phyloP scores from a whole-genome alignment of 2,797 vertebrate genomes.

The Cercopithecus neglectus region DNA sequence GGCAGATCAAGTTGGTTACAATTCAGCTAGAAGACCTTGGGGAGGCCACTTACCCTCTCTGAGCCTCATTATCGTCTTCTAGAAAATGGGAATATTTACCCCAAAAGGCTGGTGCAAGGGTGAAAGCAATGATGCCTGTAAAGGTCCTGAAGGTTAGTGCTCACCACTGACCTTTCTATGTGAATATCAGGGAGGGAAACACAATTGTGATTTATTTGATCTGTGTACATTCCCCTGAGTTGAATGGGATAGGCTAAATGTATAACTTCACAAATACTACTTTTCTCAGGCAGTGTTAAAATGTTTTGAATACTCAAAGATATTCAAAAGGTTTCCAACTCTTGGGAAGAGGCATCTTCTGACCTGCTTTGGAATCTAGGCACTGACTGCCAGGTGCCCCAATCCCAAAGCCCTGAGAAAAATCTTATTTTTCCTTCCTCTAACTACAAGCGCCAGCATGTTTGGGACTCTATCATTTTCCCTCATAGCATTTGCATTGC shows the following conservation, averaged over 20 bases:
- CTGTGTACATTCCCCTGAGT: background rate
- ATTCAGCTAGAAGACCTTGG: background rate
- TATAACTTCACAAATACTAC: background rate
- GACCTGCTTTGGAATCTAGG: background rate
- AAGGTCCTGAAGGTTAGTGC: background rate
- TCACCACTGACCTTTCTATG: background rate
- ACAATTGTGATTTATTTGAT: background rate
- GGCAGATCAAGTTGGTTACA: too few species aligned
- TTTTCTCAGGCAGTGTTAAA: background rate
- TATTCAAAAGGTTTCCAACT: background rate
- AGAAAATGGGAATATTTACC: background rate
- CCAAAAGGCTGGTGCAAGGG: background rate
- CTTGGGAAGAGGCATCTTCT: background rate
- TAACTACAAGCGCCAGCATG: background rate
- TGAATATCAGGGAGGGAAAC: background rate
- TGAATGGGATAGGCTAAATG: background rate
- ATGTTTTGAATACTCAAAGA: background rate
- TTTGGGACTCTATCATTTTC: rapidly evolving
- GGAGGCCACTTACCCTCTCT: background rate
- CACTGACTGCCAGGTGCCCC: background rate
- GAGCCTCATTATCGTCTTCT: background rate
- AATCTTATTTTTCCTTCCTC: background rate
- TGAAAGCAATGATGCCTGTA: background rate
- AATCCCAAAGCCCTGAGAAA: background rate
- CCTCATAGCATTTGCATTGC: background rate